A percentile compares a stretch with the other conserved stretches of the same genome.
Evolutionary conservation across 37 sponge, comb jelly and placozoan species (phyloP).

Genomic region (Ianthella basta): DNA sequence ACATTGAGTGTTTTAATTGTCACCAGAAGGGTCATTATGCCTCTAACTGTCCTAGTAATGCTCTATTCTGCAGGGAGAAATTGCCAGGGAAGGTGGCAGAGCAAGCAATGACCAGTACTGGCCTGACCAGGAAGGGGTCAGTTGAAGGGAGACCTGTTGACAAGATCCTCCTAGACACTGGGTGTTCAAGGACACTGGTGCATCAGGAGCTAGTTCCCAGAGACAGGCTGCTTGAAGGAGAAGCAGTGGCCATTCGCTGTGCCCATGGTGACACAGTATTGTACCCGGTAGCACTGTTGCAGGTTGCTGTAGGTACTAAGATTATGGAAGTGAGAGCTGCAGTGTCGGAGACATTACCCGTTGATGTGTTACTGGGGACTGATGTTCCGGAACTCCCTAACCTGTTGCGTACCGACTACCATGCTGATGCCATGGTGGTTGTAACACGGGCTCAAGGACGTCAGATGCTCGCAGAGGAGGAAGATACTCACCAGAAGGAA

Average conservation of each 20-base stretch:
- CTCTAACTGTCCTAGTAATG: neutral
- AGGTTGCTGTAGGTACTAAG: conserved; percentile 18
- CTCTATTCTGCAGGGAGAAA: neutral
- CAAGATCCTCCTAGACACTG: conserved; percentile 29
- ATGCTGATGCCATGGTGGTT: neutral
- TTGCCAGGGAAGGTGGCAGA: no score
- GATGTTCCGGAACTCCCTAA: conserved; percentile 30
- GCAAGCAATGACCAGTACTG: neutral
- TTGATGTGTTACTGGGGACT: conserved; percentile 40
- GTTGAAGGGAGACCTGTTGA: conserved; percentile 30
- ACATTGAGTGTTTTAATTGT: conserved; percentile 20
- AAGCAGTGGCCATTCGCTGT: conserved; percentile 42
- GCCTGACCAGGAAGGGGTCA: neutral
- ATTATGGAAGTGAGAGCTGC: conserved; percentile 16
- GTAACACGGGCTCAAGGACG: neutral
- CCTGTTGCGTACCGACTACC: no score
- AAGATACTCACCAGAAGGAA: no score
- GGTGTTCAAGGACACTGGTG: conserved; percentile 30
- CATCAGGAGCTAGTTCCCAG: conserved; percentile 30
- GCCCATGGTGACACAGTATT: conserved; percentile 39
- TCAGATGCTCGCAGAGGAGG: no score
- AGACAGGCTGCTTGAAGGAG: neutral
- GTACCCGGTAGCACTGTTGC: conserved; percentile 31
- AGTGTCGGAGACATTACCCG: conserved; percentile 29
- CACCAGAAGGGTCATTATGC: neutral